Conservation (phyloP, 2,113 vertebrate species). For the Carassius auratus region DNA sequence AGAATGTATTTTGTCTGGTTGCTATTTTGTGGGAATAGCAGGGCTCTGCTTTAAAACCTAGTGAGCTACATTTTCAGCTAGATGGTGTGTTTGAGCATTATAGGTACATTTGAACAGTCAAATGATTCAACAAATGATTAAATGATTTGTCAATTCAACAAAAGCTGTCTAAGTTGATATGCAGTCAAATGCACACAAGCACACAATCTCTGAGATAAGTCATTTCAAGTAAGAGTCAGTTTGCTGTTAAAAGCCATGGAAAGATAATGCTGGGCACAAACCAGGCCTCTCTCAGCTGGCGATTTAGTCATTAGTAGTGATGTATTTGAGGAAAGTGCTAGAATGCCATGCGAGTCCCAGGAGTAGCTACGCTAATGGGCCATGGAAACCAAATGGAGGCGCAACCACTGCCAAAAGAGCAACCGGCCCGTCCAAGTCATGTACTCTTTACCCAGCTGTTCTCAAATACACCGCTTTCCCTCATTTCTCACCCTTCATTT, state of each 20-base stretch:
- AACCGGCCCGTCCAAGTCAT: background rate
- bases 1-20: background rate
- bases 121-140: background rate
- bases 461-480: background rate
- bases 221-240: conserved; percentile 37
- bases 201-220: conserved; percentile 1
- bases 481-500: background rate
- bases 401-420: conserved; percentile 59
- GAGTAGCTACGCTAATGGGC: conserved; percentile 69
- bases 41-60: no score
- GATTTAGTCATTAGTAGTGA: conserved; percentile 64
- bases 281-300: conserved; percentile 53
- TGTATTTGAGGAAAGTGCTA: conserved; percentile 68
- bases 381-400: conserved; percentile 67
- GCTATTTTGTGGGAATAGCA: background rate
- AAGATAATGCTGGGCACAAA: conserved; percentile 53
- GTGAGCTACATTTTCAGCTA: no score
- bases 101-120: background rate
- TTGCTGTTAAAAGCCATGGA: conserved; percentile 46
- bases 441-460: conserved; percentile 22
- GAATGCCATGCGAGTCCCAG: conserved; percentile 64
- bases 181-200: background rate
- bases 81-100: background rate
- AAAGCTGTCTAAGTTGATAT: background rate
- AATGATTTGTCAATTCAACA: background rate